Evolutionary conservation across 2,888 invertebrate genomes (phyloP).

Genomic region (Halocaridina rubra): DNA sequence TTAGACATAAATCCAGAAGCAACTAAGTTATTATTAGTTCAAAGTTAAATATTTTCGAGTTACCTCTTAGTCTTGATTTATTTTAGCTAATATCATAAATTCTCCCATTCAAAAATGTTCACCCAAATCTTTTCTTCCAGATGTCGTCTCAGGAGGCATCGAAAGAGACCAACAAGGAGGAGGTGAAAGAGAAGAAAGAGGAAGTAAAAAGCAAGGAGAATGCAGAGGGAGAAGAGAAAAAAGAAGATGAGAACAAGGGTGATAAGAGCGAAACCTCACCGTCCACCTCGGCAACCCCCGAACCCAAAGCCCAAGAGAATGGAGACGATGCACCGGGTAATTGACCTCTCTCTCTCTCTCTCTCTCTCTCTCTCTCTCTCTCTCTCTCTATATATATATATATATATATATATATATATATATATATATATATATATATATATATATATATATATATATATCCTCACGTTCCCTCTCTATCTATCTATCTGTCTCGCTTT

Average conservation of each 20-base stretch:
- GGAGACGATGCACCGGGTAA: constrained; percentile 32
- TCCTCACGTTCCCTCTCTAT: background rate
- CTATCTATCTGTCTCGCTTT: background rate
- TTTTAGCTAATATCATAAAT: too few relatives aligned
- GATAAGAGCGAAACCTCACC: constrained; percentile 10
- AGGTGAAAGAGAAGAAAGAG: constrained; percentile 22
- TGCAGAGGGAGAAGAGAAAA: background rate
- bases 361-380: too few relatives aligned
- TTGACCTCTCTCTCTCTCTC: too few relatives aligned
- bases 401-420: background rate
- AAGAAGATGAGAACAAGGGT: background rate
- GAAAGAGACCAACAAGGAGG: background rate
- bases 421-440: background rate
- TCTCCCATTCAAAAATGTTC: too few relatives aligned
- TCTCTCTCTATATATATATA: too few relatives aligned
- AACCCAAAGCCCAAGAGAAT: constrained; percentile 51
- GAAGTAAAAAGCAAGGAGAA: background rate
- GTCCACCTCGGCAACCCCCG: constrained; percentile 3
- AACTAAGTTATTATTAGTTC: too few relatives aligned
- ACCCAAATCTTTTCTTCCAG: too few relatives aligned
- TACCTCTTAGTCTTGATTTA: too few relatives aligned
- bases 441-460: background rate
- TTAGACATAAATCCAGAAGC: too few relatives aligned
- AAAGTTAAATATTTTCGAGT: too few relatives aligned
- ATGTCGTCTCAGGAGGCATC: constrained; percentile 37